These are phyloP conservation scores for Vanessa atalanta DNA, from an alignment of 1,140 invertebrate species.

Conservation along the genomic window DNA sequence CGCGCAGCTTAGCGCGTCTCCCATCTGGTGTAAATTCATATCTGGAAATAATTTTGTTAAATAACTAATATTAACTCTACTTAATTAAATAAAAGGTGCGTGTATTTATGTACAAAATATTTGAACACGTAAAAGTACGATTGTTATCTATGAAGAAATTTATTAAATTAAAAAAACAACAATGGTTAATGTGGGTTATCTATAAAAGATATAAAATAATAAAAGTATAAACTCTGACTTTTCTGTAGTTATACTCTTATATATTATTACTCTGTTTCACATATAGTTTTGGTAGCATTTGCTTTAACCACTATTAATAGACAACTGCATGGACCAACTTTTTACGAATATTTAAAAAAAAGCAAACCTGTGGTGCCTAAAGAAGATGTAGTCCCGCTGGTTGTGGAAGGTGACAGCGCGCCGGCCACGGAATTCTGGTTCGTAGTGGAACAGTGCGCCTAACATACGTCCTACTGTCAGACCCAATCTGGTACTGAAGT, in stretches of 20 bases:
- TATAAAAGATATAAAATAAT: too few species aligned
- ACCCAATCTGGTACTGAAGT: conserved; percentile 97
- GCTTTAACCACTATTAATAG: too few species aligned
- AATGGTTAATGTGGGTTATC: too few species aligned
- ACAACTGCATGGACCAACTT: too few species aligned
- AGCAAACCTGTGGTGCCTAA: conserved; percentile 95
- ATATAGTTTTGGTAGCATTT: background rate
- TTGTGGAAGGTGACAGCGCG: conserved; percentile 98
- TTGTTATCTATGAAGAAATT: too few species aligned
- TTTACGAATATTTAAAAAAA: background rate
- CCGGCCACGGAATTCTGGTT: conserved; percentile 96
- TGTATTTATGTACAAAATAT: too few species aligned
- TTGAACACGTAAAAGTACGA: too few species aligned
- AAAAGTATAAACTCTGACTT: too few species aligned
- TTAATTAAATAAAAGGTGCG: too few species aligned
- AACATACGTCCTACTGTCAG: conserved; percentile 95
- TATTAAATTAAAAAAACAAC: too few species aligned
- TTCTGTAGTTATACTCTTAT: too few species aligned
- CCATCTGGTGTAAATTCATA: conserved; percentile 95
- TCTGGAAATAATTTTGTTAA: conserved; percentile 73
- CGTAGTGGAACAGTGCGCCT: conserved; percentile 97
- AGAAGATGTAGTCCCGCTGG: conserved; percentile 99
- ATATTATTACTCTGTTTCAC: too few species aligned
- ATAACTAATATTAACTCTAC: background rate
- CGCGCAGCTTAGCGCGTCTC: conserved; percentile 91